Conservation (phyloP, 2,113 vertebrate genomes). For the Crotalus helleri region DNA sequence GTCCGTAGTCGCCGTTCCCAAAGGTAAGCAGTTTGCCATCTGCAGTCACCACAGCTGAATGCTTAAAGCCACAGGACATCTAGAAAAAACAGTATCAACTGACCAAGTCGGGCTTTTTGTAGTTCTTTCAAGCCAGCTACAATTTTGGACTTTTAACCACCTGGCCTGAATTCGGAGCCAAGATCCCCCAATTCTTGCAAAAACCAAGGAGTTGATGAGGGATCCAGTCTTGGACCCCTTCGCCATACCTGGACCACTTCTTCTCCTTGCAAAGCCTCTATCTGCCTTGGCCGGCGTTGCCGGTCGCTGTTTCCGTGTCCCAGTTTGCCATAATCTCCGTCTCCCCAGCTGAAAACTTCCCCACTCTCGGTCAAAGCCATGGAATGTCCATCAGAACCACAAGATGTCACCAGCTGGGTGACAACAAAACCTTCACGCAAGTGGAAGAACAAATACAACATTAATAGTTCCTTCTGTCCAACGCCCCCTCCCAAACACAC, state of each 20-base stretch:
- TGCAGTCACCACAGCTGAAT: slow-evolving; percentile 81
- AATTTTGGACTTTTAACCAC: background rate
- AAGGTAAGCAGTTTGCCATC: slow-evolving; percentile 82
- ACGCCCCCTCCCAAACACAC: background rate
- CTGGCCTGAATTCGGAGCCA: background rate
- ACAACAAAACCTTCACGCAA: slow-evolving; percentile 76
- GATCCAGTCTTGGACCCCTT: background rate
- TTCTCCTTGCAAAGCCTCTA: slow-evolving; percentile 81
- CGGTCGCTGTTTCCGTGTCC: slow-evolving; percentile 81
- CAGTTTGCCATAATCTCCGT: slow-evolving; percentile 82
- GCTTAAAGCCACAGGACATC: slow-evolving; percentile 86
- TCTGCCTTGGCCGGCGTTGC: slow-evolving; percentile 78
- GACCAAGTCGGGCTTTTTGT: background rate
- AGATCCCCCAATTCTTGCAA: background rate
- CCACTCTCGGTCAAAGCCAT: slow-evolving; percentile 83
- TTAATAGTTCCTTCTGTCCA: background rate
- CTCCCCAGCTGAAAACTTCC: slow-evolving; percentile 84
- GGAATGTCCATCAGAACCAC: slow-evolving; percentile 82
- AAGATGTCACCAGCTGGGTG: slow-evolving; percentile 81
- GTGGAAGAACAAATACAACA: background rate
- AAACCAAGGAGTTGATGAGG: background rate
- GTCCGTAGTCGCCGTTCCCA: slow-evolving; percentile 82
- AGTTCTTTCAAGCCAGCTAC: background rate
- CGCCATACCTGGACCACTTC: slow-evolving; percentile 78
- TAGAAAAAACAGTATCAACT: slow-evolving; percentile 12